Conservation (phyloP, 2,888 invertebrate genomes). For the Troides aeacus region DNA sequence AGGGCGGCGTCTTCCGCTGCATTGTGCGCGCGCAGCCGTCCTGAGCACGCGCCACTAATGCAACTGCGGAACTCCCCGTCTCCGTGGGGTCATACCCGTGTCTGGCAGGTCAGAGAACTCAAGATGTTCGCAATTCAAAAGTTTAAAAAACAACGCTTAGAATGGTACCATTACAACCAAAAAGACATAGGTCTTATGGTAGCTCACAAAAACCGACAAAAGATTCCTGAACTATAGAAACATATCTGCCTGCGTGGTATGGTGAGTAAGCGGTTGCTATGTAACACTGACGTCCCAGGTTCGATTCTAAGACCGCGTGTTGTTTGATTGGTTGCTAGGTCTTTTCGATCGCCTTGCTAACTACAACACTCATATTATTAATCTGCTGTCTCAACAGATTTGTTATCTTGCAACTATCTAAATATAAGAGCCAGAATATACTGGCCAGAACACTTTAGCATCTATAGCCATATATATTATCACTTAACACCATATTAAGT, state of each 20-base stretch:
- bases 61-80: constrained; percentile 41
- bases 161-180: constrained; percentile 16
- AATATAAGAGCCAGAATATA: too few relatives aligned
- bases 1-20: constrained; percentile 76
- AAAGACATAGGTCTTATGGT: constrained; percentile 8
- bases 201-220: background rate
- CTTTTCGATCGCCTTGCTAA: too few relatives aligned
- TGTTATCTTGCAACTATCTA: too few relatives aligned
- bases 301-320: too few relatives aligned
- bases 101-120: constrained; percentile 46
- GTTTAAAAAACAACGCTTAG: constrained; percentile 5
- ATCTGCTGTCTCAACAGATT: too few relatives aligned
- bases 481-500: too few relatives aligned
- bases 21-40: constrained; percentile 65
- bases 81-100: constrained; percentile 41
- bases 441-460: too few relatives aligned
- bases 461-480: too few relatives aligned
- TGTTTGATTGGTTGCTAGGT: too few relatives aligned
- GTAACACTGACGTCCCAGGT: too few relatives aligned
- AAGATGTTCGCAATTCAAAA: constrained; percentile 23
- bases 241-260: background rate
- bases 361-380: too few relatives aligned
- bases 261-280: too few relatives aligned
- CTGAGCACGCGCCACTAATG: constrained; percentile 66
- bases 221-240: background rate